Base-by-base conservation (phyloP, 2,888 invertebrate genomes). In the Dimorphilus gyrociliatus region DNA sequence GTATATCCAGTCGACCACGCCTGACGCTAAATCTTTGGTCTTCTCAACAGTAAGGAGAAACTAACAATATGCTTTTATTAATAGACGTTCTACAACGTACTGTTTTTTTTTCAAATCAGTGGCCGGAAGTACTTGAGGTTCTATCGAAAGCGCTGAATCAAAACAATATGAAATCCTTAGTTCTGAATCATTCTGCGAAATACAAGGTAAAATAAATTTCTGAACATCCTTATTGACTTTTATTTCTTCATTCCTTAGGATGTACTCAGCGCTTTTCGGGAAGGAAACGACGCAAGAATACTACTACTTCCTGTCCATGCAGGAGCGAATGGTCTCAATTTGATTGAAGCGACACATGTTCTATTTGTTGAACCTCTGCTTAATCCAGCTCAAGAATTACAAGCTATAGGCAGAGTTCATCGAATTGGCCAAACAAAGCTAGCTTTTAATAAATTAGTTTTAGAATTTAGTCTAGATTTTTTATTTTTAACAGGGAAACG, bases 291-390 rank as follows among this genome's bases (percentile, higher is more conserved):
- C 6, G 39, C 65, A 3, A 51, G 46, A 23, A 55, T 71, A 4
- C 62, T 81, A 17, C 55, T 81, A n/a, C 60, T 81, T 47, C 74
- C 75, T 0, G 58, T 79, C 13, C 53, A 67, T 29, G 67, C 69
- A 31, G 80, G 79, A n/a, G 69, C 75, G 0, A 79, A 78, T 53
- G 81, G 81, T 0, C 63, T 81, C 8, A 81, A 81, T 61, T 60
- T 81, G 28, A 72, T 73, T 17, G 79, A 80, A 62, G 80, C 81
- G 1, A 76, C 75, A 1, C 77, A 80, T 56, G 74, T 80, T 0
- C 66, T 81, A 27, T 63, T 81, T 15, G 70, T 76, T 1, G 80
- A 81, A 46, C 80, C 79, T 0, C 67, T 76, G 23, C 61, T 79
- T 13, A 76, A 78, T 57, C 71, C 72, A 2, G 74, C 73, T 0